Evolutionary conservation across 2,797 vertebrate species (phyloP), one percentile per base, ranked within the genome.

Genomic region (Petrocephalus sullivani): DNA sequence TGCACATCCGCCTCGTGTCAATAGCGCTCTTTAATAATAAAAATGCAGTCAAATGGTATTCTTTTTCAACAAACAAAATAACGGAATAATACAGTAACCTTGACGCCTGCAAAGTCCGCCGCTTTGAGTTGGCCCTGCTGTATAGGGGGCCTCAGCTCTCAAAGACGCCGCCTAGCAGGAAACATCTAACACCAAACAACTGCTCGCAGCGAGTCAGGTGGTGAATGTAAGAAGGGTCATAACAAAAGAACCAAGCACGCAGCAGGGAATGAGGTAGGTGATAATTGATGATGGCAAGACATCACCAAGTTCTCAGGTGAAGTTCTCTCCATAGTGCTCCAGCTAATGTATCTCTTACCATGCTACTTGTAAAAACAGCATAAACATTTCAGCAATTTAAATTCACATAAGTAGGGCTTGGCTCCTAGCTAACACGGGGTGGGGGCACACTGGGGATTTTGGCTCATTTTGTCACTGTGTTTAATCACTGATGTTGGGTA

Each of bases 261-360:
- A 51, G 58, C 58, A 51, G n/a, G 58, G 85, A 16, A 37, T 51
- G 28, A 61, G 58, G 46, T 14, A 87, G 85, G 85, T 67, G 85
- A 87, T 51, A 61, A 87, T 51, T 64, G 58, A 64, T 87, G 85
- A 46, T 49, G 33, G 58, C 28, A 41, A n/a, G 58, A n/a, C 23
- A 87, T 60, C 16, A 23, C 82, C 21, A 41, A n/a, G 56, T 86
- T 86, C 85, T 67, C 58, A 51, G 57, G 85, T n/a, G 54, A 87
- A 87, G 54, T 37, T 64, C 57, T 64, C 19, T 14, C 12, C 16
- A 16, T 49, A 49, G 16, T 4, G 12, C 2, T 49, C 8, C 54
- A 58, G 12, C 85, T 87, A 12, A 23, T 6, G n/a, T 12, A 23
- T 51, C 37, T 67, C 46, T 87, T 87, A 12, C 58, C 19, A 14